A percentile compares a stretch with the other conserved stretches of the same genome.
Evolutionary conservation across 2,888 invertebrate species (phyloP).

Genomic region (Dasypogon diadema): DNA sequence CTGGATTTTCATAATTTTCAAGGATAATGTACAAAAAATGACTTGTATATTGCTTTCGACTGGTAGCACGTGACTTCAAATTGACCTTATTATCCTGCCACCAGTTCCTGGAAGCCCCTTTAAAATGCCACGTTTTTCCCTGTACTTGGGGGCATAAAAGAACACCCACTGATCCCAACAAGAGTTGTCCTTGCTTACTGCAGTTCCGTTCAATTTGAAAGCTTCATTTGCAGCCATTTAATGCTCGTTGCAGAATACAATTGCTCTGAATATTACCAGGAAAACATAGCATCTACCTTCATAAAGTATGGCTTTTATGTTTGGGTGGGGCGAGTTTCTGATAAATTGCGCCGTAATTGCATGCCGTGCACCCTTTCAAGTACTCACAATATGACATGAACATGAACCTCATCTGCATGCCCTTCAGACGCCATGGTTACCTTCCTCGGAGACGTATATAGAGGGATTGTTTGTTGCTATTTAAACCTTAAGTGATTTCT

Average conservation of each 20-base stretch:
- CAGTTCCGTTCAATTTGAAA: background rate
- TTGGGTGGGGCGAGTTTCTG: background rate
- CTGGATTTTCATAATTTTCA: no score
- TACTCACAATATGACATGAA: slow-evolving; percentile 9
- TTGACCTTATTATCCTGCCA: slow-evolving; percentile 21
- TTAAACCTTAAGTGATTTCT: no score
- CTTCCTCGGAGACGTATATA: no score
- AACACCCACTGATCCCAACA: background rate
- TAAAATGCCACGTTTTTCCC: slow-evolving; percentile 1
- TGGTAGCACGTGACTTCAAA: background rate
- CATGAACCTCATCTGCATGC: background rate
- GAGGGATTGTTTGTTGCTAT: no score
- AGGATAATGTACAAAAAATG: no score
- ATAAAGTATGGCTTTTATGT: background rate
- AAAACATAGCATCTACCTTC: background rate
- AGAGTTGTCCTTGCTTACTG: no score
- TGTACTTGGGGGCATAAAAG: background rate
- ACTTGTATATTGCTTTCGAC: background rate
- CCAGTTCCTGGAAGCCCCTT: background rate
- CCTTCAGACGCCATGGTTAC: no score
- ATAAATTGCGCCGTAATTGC: slow-evolving; percentile 30
- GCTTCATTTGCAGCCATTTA: slow-evolving; percentile 37
- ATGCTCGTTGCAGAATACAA: background rate
- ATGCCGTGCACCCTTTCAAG: background rate
- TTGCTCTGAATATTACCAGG: background rate